Evolutionary conservation across 53 echinoderm and acorn worm species (phyloP), one percentile per base, ranked within the genome.

Genomic region (Paelopatides confundens): DNA sequence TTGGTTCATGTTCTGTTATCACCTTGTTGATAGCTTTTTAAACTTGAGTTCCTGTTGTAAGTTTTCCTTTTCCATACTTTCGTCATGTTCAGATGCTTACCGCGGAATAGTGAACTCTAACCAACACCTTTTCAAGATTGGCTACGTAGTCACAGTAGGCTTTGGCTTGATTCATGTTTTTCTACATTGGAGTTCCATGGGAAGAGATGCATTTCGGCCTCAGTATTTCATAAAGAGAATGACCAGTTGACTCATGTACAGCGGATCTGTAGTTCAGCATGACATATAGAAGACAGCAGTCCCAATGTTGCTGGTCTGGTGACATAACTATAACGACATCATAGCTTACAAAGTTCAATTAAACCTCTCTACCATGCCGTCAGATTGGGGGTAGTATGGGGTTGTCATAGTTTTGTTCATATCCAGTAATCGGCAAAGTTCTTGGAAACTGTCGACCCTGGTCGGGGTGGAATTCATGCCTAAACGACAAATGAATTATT

Each of bases 181-280:
- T 39, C 7, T 39, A 7, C 7, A 39, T n/a, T 5, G 39, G 39
- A 39, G 39, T 39, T 3, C 7, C 7, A 62, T 4, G 3, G 62
- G 62, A 27, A 62, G 5, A 12, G 62, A 69, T 1, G 69, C 36
- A 9, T 36, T 17, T 14, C 69, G 0, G 38, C 38, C 38, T 36
- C 14, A 69, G 4, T 4, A 69, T 0, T 14, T 69, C 69, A 3
- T 36, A 49, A 26, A 28, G 77, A 36, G 13, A 30, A 46, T 46
- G 10, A 0, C 77, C 77, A 7, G 77, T 77, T 0, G 50, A 77
- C 21, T 77, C 77, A 21, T 77, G 77, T 7, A 77, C 0, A 23
- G 48, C 77, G 2, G 77, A 77, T 15, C 77, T 47, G 52, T 77
- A 77, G 18, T 50, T 49, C 52, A 77, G 21, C 77, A 77, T 77